These are phyloP conservation scores for Ennomos quercinarius DNA, from an alignment of 2,888 invertebrate genomes.

Conservation along the genomic window DNA sequence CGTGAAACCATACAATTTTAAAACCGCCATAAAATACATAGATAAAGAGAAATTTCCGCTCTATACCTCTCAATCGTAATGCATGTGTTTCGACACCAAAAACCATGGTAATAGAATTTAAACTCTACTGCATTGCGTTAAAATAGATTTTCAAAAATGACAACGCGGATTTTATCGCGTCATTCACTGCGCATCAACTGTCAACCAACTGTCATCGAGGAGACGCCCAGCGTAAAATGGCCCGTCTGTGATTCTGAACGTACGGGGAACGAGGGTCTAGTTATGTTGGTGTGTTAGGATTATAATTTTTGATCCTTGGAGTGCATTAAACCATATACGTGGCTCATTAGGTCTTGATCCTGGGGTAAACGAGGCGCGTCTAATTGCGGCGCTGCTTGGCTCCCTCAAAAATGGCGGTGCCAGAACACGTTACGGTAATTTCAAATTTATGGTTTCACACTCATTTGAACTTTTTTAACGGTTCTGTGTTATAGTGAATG, in stretches of 20 bases:
- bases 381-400: conserved; percentile 69
- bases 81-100: conserved; percentile 22
- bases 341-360: conserved; percentile 81
- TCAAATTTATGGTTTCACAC: conserved; percentile 69
- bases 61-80: conserved; percentile 23
- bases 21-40: conserved; percentile 20
- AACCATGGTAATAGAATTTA: conserved; percentile 9
- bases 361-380: conserved; percentile 74
- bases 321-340: conserved; percentile 78
- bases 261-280: conserved; percentile 40
- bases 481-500: conserved; percentile 16
- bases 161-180: conserved; percentile 45
- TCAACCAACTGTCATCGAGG: conserved; percentile 66
- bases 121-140: conserved; percentile 14
- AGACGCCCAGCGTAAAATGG: conserved; percentile 45
- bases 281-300: conserved; percentile 56
- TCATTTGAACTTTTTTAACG: conserved; percentile 59
- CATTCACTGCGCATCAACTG: conserved; percentile 61
- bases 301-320: conserved; percentile 77
- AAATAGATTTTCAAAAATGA: conserved; percentile 19
- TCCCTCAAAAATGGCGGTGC: conserved; percentile 63
- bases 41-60: conserved; percentile 28
- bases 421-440: conserved; percentile 64
- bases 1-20: conserved; percentile 14
- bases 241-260: conserved; percentile 17